Conservation (phyloP, 2,113 vertebrate genomes). For the Myotis brandtii region DNA sequence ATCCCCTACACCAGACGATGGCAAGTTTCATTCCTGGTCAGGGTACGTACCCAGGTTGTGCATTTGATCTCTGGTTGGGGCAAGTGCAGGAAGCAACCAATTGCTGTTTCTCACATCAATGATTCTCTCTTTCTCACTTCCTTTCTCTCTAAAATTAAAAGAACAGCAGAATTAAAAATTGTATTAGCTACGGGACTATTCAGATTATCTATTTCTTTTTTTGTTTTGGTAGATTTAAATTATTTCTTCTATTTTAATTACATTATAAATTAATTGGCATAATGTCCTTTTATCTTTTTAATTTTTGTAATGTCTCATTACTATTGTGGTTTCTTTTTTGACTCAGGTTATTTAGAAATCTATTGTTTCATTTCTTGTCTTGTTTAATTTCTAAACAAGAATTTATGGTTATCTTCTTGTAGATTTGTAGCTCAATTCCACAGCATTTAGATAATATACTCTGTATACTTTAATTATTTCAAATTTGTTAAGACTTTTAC, state of each 20-base stretch:
- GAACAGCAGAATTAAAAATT: not conserved
- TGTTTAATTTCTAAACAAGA: not conserved
- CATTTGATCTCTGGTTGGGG: too few species aligned
- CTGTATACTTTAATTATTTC: not conserved
- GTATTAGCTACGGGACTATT: not conserved
- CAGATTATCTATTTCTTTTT: not conserved
- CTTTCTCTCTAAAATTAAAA: too few species aligned
- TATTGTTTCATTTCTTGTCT: not conserved
- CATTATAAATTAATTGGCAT: not conserved
- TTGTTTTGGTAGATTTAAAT: not conserved
- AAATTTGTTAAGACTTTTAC: not conserved
- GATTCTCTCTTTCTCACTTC: too few species aligned
- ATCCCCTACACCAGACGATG: too few species aligned
- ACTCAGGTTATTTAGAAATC: not conserved
- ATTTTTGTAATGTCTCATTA: not conserved
- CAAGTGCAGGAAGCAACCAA: too few species aligned
- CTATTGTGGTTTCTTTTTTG: not conserved
- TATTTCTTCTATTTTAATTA: not conserved
- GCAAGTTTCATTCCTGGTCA: too few species aligned
- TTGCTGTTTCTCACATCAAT: too few species aligned
- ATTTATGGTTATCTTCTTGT: not conserved
- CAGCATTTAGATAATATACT: not conserved
- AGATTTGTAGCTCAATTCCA: not conserved
- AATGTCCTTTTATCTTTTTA: not conserved
- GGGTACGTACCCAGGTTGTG: too few species aligned